Evolutionary conservation across 2,888 invertebrate genomes (phyloP).

Genomic region (Epinotia ramella): DNA sequence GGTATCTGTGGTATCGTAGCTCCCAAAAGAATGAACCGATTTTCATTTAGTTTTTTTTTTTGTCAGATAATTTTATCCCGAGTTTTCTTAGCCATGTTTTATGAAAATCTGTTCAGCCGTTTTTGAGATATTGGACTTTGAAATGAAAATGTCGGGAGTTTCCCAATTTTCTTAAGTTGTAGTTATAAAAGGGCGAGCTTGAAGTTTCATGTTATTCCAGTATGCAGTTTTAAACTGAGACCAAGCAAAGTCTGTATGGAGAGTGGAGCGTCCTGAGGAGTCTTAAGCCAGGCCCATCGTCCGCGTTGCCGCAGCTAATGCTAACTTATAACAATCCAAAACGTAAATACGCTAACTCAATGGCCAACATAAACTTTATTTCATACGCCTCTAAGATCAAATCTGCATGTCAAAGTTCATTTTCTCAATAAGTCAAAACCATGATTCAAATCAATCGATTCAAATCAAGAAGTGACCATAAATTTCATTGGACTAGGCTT

Average conservation of each 20-base stretch:
- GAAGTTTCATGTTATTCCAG: neutral
- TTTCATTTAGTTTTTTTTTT: no score
- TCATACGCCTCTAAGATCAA: slow-evolving; percentile 12
- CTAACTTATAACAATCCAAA: slow-evolving; percentile 59
- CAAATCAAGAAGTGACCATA: slow-evolving; percentile 2
- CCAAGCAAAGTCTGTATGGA: no score
- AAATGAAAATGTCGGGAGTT: no score
- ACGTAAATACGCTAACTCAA: slow-evolving; percentile 55
- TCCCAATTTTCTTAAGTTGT: no score
- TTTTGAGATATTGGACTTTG: no score
- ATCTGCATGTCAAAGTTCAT: slow-evolving; percentile 12
- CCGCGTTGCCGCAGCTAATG: slow-evolving; percentile 49
- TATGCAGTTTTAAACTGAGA: neutral
- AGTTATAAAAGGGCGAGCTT: no score
- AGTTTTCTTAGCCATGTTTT: no score
- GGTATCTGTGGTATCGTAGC: no score
- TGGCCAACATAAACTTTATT: slow-evolving; percentile 47
- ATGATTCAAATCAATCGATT: neutral
- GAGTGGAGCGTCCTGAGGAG: no score
- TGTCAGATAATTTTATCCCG: no score
- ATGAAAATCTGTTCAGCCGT: no score
- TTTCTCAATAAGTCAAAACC: slow-evolving; percentile 3
- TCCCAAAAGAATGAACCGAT: no score
- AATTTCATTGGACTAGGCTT: slow-evolving; percentile 32
- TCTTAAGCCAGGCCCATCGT: slow-evolving; percentile 44